phyloP scores from a whole-genome alignment of 2,888 invertebrate species.

The Helobdella robusta region DNA sequence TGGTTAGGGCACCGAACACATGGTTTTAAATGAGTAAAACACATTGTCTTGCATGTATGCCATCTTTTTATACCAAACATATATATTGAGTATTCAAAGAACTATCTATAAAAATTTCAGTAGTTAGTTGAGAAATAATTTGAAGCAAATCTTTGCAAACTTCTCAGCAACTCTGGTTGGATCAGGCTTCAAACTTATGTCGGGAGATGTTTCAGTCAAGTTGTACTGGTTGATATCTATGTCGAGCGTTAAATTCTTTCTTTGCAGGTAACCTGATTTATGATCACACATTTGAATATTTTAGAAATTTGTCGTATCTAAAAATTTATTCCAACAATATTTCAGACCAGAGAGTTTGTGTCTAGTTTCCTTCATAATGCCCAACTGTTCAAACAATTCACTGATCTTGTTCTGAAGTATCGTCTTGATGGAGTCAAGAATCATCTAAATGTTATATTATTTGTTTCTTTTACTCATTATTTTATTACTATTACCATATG shows the following conservation, averaged over 20 bases:
- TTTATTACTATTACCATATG: no score
- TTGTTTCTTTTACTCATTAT: no score
- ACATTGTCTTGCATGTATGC: no score
- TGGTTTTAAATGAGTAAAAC: no score
- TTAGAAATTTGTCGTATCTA: no score
- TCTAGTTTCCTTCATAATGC: constrained; percentile 10
- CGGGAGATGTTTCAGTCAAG: constrained; percentile 18
- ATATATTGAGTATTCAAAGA: no score
- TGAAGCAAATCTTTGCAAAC: not conserved
- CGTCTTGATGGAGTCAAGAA: constrained; percentile 1
- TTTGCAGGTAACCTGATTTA: constrained; percentile 2
- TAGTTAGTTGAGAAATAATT: not conserved
- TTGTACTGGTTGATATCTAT: constrained; percentile 28
- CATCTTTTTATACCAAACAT: no score
- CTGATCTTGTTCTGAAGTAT: constrained; percentile 23
- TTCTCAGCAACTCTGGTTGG: constrained; percentile 21
- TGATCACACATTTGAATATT: no score
- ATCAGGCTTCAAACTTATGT: constrained; percentile 22
- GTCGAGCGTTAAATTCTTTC: constrained; percentile 19
- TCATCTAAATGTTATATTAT: not conserved
- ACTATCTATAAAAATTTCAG: no score
- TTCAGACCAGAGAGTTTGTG: no score
- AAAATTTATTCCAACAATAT: no score
- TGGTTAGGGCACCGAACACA: no score
- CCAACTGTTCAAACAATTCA: constrained; percentile 22